phyloP scores from a whole-genome alignment of 53 echinoderm and acorn worm genomes.

The Henricia sp. region DNA sequence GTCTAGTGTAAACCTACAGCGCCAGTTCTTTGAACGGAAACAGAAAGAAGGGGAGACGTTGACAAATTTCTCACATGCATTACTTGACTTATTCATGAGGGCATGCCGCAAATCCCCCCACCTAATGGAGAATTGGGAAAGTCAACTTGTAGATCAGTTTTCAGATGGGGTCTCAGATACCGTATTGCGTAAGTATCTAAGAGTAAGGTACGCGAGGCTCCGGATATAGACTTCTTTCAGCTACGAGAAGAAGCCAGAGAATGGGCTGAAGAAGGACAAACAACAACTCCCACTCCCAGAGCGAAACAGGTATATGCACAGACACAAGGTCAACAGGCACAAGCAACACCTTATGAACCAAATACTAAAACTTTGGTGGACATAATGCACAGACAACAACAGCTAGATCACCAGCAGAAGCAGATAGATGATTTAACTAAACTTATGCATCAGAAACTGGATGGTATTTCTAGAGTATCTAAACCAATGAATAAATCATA shows the following conservation, averaged over 20 bases:
- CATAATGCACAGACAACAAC: conserved; percentile 4
- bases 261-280: not conserved
- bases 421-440: not conserved
- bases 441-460: not conserved
- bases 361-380: not conserved
- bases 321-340: too few relatives aligned
- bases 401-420: not conserved
- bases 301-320: not conserved
- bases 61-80: not conserved
- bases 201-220: not conserved
- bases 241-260: too few relatives aligned
- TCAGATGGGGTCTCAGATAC: not conserved
- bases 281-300: too few relatives aligned
- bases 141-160: not conserved
- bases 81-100: not conserved
- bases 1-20: not conserved
- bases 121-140: not conserved
- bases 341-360: not conserved
- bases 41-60: not conserved
- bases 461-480: not conserved
- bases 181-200: conserved; percentile 2
- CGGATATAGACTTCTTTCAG: not conserved
- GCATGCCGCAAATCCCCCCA: not conserved
- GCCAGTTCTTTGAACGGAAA: not conserved
- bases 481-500: not conserved